These are phyloP conservation scores for Polylopha cassiicola DNA, from an alignment of 2,888 invertebrate species.

Conservation along the genomic window DNA sequence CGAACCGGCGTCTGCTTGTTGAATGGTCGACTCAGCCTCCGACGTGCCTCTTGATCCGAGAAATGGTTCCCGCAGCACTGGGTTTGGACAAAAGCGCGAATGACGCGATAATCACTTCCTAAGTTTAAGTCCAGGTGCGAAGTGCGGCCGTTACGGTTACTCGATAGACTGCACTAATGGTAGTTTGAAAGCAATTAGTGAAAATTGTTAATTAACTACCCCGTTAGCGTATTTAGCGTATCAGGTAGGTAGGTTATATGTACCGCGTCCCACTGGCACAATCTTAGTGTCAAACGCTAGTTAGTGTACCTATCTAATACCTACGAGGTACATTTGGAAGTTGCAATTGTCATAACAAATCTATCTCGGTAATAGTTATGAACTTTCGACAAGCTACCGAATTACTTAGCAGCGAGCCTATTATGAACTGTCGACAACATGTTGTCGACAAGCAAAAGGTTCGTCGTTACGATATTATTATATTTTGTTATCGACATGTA, in stretches of 20 bases:
- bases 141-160: constrained; percentile 42
- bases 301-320: too few species aligned
- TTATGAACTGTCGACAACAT: too few species aligned
- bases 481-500: too few species aligned
- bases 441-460: too few species aligned
- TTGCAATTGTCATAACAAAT: too few species aligned
- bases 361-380: too few species aligned
- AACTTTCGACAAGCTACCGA: too few species aligned
- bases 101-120: constrained; percentile 49
- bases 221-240: constrained; percentile 13
- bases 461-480: too few species aligned
- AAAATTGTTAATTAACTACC: constrained; percentile 19
- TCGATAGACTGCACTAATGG: constrained; percentile 36
- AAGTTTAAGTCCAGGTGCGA: constrained; percentile 42
- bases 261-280: constrained; percentile 1
- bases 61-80: constrained; percentile 44
- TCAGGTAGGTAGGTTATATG: too few species aligned
- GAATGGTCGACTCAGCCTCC: constrained; percentile 56
- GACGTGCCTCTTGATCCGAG: constrained; percentile 53
- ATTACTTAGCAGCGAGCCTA: too few species aligned
- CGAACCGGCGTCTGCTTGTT: constrained; percentile 42
- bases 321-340: too few species aligned
- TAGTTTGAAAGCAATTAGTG: constrained; percentile 36
- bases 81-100: constrained; percentile 35
- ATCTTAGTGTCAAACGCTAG: neutral